Conservation (phyloP, 2,888 invertebrate species). For the Euplexia lucipara region DNA sequence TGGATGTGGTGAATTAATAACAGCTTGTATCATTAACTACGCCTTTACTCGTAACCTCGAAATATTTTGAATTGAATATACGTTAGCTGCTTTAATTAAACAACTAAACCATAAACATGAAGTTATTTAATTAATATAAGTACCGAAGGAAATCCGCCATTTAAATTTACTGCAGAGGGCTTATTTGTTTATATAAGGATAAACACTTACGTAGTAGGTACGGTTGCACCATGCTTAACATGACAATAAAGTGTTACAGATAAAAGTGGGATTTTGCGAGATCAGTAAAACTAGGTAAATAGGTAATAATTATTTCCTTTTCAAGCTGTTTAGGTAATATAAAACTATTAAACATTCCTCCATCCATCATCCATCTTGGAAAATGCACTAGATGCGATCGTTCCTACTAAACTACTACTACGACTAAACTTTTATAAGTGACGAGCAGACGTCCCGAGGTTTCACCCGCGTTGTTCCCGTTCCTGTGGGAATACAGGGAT, state of each 20-base stretch:
- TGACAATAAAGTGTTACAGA: no score
- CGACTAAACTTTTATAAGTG: no score
- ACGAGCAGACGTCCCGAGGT: no score
- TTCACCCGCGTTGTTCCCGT: no score
- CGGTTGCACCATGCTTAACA: no score
- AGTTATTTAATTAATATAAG: conserved; percentile 59
- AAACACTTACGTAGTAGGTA: conserved; percentile 28
- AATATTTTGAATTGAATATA: conserved; percentile 37
- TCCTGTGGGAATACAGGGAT: no score
- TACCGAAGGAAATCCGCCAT: conserved; percentile 58
- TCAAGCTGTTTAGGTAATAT: not conserved
- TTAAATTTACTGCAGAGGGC: conserved; percentile 47
- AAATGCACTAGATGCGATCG: not conserved
- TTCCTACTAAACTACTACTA: no score
- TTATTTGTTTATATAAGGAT: conserved; percentile 46
- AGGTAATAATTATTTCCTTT: not conserved
- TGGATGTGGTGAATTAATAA: conserved; percentile 29
- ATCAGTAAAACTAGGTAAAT: not conserved
- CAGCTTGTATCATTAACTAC: conserved; percentile 30
- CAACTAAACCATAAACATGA: conserved; percentile 59
- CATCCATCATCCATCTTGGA: not conserved
- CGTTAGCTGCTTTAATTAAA: conserved; percentile 48
- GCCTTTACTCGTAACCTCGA: conserved; percentile 35
- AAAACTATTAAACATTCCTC: no score
- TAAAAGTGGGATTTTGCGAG: no score